These are phyloP conservation scores for Neuroscelio doddi DNA, from an alignment of 2,888 invertebrate species.

Conservation along the genomic window DNA sequence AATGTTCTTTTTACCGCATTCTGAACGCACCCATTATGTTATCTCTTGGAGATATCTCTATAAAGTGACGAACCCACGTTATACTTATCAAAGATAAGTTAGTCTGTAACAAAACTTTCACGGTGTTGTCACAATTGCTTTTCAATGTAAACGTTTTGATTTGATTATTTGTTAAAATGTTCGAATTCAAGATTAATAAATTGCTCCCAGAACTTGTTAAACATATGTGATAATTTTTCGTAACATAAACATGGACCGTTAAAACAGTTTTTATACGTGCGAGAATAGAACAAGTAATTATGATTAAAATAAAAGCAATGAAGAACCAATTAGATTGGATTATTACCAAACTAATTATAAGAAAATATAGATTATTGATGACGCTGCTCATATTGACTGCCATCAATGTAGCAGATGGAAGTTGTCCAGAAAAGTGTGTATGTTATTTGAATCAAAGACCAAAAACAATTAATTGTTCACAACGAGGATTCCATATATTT, in stretches of 20 bases:
- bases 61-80: slow-evolving; percentile 46
- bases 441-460: slow-evolving; percentile 56
- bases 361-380: too few species aligned
- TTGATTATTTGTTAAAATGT: neutral
- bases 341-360: too few species aligned
- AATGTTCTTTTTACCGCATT: slow-evolving; percentile 10
- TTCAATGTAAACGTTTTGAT: too few species aligned
- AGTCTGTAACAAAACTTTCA: slow-evolving; percentile 57
- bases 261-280: neutral
- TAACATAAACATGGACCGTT: too few species aligned
- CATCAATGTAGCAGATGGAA: slow-evolving; percentile 8
- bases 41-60: slow-evolving; percentile 58
- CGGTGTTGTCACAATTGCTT: slow-evolving; percentile 31
- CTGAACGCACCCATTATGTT: slow-evolving; percentile 40
- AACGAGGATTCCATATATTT: slow-evolving; percentile 54
- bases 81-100: slow-evolving; percentile 67
- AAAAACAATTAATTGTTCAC: slow-evolving; percentile 57
- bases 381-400: slow-evolving; percentile 6
- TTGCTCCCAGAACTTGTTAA: too few species aligned
- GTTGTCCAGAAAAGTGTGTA: slow-evolving; percentile 59
- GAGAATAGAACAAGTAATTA: too few species aligned
- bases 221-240: neutral
- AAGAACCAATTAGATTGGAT: too few species aligned
- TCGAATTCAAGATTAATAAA: too few species aligned
- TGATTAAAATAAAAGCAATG: too few species aligned